Evolutionary conservation across 2,888 invertebrate genomes (phyloP).

Genomic region (Julus scanicus): DNA sequence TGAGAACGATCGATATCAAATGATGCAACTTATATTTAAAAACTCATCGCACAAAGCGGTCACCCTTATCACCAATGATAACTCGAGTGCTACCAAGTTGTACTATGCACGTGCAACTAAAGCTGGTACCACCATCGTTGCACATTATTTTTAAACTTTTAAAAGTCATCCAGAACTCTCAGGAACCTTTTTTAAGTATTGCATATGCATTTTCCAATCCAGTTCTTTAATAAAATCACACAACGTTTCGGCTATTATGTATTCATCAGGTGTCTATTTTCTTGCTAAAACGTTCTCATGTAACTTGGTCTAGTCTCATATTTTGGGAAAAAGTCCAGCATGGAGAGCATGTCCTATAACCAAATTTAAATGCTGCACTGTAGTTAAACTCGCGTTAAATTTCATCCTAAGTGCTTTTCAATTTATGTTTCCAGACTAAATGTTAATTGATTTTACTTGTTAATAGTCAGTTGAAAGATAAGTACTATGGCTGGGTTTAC

Average conservation of each 20-base stretch:
- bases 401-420: slow-evolving; percentile 15
- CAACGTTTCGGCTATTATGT: no score
- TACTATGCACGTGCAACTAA: background rate
- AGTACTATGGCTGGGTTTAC: background rate
- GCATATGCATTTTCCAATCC: no score
- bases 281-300: no score
- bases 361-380: no score
- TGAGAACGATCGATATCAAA: slow-evolving; percentile 39
- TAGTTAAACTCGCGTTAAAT: background rate
- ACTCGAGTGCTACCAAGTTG: background rate
- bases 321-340: no score
- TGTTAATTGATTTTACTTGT: slow-evolving; percentile 39
- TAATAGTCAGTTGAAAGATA: slow-evolving; percentile 16
- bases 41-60: background rate
- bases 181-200: background rate
- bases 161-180: background rate
- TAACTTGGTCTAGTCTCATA: no score
- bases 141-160: no score
- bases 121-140: background rate
- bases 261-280: no score
- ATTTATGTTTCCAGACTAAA: slow-evolving; percentile 15
- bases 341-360: no score
- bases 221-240: no score
- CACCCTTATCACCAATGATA: slow-evolving; percentile 4
- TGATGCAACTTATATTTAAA: slow-evolving; percentile 41